Evolutionary conservation across 1,140 invertebrate species (phyloP).

Genomic region (Neoseiulus cucumeris): DNA sequence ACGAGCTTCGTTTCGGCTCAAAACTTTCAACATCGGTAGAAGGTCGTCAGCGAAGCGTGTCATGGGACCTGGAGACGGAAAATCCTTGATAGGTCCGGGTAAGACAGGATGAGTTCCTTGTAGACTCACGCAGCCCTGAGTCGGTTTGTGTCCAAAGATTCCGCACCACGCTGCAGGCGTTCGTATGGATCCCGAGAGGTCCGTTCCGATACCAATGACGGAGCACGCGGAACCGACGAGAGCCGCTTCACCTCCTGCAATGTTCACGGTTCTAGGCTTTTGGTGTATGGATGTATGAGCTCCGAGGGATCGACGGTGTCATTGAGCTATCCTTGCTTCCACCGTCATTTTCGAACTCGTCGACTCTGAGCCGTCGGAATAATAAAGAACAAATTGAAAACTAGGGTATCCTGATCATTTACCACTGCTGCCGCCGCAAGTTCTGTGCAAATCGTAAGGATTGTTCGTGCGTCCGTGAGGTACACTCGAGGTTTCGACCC

Average conservation of each 20-base stretch:
- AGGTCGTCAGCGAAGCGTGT: constrained; percentile 67
- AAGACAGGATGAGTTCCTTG: neutral
- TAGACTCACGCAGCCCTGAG: neutral
- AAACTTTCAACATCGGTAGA: constrained; percentile 47
- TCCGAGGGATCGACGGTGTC: neutral
- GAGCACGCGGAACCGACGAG: constrained; percentile 48
- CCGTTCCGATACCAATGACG: constrained; percentile 70
- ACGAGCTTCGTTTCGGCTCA: constrained; percentile 36
- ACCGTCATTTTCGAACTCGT: neutral
- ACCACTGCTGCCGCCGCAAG: constrained; percentile 43
- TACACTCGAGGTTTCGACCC: constrained; percentile 72
- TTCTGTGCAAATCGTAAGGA: constrained; percentile 65
- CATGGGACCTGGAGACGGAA: constrained; percentile 56
- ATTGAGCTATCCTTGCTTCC: neutral
- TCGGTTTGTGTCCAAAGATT: constrained; percentile 55
- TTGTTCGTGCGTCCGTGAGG: constrained; percentile 67
- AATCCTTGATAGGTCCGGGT: neutral
- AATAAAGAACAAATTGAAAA: neutral
- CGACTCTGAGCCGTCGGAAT: neutral
- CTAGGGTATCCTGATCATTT: constrained; percentile 4
- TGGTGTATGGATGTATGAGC: neutral
- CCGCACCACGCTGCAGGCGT: constrained; percentile 88
- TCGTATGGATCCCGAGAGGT: constrained; percentile 84
- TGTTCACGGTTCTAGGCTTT: neutral
- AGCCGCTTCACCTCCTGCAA: constrained; percentile 25